Percentiles rank a stretch among this genome's conserved stretches.
phyloP scores from a whole-genome alignment of 2,113 vertebrate genomes.

The Festucalex cinctus region DNA sequence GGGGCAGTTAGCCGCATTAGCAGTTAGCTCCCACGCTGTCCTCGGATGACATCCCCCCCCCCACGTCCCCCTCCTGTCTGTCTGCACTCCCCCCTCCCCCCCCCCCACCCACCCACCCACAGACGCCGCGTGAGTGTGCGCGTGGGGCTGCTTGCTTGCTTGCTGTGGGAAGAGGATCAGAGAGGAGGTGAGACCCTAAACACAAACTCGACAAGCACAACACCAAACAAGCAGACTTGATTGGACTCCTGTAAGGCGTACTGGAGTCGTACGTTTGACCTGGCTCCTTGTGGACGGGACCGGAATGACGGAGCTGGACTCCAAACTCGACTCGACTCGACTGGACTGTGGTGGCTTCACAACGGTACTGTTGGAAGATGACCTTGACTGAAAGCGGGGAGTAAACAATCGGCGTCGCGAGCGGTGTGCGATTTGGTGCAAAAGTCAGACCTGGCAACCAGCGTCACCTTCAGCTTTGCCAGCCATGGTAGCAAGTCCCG shows the following conservation, averaged over 20 bases:
- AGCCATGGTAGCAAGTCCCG: neutral
- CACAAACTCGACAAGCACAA: conserved; percentile 32
- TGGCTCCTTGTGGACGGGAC: neutral
- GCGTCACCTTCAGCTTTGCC: neutral
- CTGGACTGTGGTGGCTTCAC: neutral
- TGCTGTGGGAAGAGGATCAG: conserved; percentile 54
- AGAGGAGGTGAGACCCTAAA: conserved; percentile 47
- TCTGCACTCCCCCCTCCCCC: conserved; percentile 43
- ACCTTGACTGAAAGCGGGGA: neutral
- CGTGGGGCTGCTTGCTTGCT: neutral
- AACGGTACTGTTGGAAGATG: neutral
- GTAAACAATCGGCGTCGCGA: neutral
- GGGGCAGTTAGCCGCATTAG: conserved; percentile 69
- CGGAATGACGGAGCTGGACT: neutral
- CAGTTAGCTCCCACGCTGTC: conserved; percentile 71
- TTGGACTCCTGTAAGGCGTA: neutral
- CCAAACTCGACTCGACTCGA: neutral
- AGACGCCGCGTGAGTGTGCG: conserved; percentile 70
- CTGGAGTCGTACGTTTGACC: neutral
- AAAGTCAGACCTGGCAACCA: neutral
- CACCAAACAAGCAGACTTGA: neutral
- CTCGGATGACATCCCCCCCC: conserved; percentile 75
- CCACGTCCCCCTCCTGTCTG: conserved; percentile 58
- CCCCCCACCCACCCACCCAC: conserved; percentile 37
- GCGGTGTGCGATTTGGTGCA: neutral